phyloP scores from a whole-genome alignment of 1,140 invertebrate genomes.

The Mamestra configurata region DNA sequence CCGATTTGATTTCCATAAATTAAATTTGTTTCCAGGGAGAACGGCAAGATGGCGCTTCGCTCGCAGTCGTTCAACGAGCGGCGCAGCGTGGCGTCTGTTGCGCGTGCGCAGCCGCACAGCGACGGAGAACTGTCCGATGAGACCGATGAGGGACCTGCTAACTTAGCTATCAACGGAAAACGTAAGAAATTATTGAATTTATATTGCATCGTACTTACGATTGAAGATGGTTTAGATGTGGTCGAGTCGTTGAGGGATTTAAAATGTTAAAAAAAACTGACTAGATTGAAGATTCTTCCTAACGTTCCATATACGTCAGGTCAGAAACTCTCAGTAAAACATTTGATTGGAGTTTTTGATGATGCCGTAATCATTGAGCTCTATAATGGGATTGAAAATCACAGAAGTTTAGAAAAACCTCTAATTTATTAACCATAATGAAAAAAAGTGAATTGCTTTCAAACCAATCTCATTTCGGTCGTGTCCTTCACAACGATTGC shows the following conservation, averaged over 20 bases:
- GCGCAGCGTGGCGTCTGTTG: slow-evolving; percentile 68
- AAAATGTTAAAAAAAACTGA: too few species aligned
- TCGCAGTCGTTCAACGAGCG: slow-evolving; percentile 86
- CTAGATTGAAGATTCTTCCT: too few species aligned
- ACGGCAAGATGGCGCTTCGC: slow-evolving; percentile 84
- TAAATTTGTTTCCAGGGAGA: slow-evolving; percentile 76
- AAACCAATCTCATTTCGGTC: slow-evolving; percentile 22
- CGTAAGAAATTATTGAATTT: slow-evolving; percentile 62
- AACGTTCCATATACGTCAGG: too few species aligned
- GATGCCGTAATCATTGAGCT: too few species aligned
- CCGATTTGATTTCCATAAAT: slow-evolving; percentile 50
- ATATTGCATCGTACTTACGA: too few species aligned
- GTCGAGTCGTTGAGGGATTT: too few species aligned
- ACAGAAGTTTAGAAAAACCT: not conserved
- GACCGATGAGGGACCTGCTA: slow-evolving; percentile 71
- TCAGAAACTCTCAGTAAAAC: not conserved
- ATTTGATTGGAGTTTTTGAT: not conserved
- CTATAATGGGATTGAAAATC: not conserved
- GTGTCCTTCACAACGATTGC: slow-evolving; percentile 31
- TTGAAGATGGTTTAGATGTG: too few species aligned
- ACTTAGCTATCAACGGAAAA: slow-evolving; percentile 75
- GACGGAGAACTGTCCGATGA: slow-evolving; percentile 84
- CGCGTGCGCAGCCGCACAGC: slow-evolving; percentile 84
- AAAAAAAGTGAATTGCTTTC: slow-evolving; percentile 3
- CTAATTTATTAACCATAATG: slow-evolving; percentile 9